Base-by-base conservation (phyloP, 2,888 invertebrate genomes). In the Listrodromus nycthemerus region DNA sequence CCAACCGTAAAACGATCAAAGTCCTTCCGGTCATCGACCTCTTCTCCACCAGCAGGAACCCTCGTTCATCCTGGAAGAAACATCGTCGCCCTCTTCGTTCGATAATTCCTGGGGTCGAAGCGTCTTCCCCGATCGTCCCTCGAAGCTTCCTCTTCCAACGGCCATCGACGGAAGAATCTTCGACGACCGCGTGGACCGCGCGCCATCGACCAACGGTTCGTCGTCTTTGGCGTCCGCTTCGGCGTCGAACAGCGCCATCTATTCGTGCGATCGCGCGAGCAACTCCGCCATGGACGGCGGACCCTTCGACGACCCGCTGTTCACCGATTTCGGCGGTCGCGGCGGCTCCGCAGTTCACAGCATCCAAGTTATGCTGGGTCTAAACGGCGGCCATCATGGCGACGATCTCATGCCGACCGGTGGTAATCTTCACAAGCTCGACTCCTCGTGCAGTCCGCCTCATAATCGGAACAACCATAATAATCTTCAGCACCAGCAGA, bases 291-390 rank as follows among this genome's bases (percentile, higher is more conserved):
- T 97, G 96, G 97, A 97, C 93, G 96, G 94, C 87, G 94, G 94
- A 71, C 95, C 95, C 45, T 95, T 97, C 94, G 97, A 97, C 92
- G 97, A 97, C 92, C 96, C 96, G 90, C 96, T 96, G 91, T 97
- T 97, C 93, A 95, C 95, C 87, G 97, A 97, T 93, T 97, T 97
- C 90, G 94, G 95, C 41, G 95, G 95, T 88, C 94, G 96, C 10
- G 94, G 94, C 86, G 93, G 94, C 1, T 94, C 93, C 45, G 95
- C 95, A 52, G 95, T 95, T 74, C 95, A 96, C 89, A 95, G 95
- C 87, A 95, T 96, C 86, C 96, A 96, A 92, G 96, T 96, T 84
- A 96, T 96, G 96, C 92, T 96, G 76, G 96, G 96, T 16, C 93
- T 96, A 82, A 94, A 95, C 83, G 94, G 94, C 63, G 94, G 94